These are phyloP conservation scores for Bombus fervidus DNA, from an alignment of 1,140 invertebrate species.

Conservation along the genomic window DNA sequence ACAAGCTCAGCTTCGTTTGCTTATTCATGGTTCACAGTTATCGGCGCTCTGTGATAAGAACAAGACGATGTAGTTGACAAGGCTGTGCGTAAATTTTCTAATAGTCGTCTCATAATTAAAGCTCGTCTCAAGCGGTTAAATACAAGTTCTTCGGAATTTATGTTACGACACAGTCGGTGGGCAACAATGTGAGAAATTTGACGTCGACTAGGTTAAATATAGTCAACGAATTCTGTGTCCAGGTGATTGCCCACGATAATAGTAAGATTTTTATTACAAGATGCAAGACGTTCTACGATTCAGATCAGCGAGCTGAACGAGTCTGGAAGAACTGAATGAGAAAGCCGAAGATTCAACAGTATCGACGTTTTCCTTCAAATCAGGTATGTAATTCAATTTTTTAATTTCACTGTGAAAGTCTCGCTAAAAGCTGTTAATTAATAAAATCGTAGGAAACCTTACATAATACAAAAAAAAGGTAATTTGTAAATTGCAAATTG, in stretches of 20 bases:
- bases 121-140: not conserved
- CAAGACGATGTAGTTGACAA: conserved; percentile 24
- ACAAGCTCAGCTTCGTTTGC: conserved; percentile 35
- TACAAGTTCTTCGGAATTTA: too few species aligned
- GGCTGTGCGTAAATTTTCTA: not conserved
- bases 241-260: not conserved
- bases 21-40: conserved; percentile 27
- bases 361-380: not conserved
- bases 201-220: not conserved
- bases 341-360: too few species aligned
- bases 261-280: too few species aligned
- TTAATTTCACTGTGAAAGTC: not conserved
- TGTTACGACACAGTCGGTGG: too few species aligned
- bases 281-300: not conserved
- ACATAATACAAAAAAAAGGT: too few species aligned
- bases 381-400: not conserved
- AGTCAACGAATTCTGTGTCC: not conserved
- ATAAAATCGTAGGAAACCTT: too few species aligned
- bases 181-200: not conserved
- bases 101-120: conserved; percentile 50
- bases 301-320: not conserved
- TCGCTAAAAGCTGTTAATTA: not conserved
- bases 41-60: conserved; percentile 48
- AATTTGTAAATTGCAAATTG: not conserved
- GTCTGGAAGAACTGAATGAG: not conserved